Conservation (phyloP, 2,888 invertebrate species). For the Agriopis marginaria region DNA sequence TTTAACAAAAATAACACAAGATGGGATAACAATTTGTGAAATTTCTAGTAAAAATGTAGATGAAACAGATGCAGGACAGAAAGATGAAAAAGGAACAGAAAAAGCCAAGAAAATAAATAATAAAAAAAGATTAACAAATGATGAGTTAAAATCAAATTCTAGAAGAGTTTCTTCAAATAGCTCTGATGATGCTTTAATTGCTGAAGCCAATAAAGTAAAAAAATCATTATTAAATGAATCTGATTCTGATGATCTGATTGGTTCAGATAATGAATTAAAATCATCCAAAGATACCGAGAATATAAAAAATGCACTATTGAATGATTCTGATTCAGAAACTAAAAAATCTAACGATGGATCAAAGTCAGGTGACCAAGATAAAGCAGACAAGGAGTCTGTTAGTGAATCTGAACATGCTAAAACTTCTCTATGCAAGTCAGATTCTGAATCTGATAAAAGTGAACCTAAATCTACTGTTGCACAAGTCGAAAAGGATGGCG, state of each 20-base stretch:
- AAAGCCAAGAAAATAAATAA: slow-evolving; percentile 4
- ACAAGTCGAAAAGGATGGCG: slow-evolving; percentile 7
- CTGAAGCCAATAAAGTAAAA: slow-evolving; percentile 50
- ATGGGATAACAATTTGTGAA: slow-evolving; percentile 58
- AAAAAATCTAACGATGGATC: slow-evolving; percentile 7
- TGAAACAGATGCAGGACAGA: background rate
- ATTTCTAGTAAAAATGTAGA: slow-evolving; percentile 29
- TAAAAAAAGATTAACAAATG: background rate
- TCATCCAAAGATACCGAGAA: slow-evolving; percentile 17
- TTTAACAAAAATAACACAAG: slow-evolving; percentile 62
- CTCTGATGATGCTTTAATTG: slow-evolving; percentile 23
- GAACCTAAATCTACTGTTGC: slow-evolving; percentile 22
- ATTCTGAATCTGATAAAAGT: slow-evolving; percentile 53
- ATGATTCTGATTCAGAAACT: slow-evolving; percentile 56
- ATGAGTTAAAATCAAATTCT: slow-evolving; percentile 29
- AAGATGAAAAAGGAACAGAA: background rate
- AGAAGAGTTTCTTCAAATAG: slow-evolving; percentile 17
- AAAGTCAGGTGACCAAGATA: slow-evolving; percentile 1
- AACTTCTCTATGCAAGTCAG: slow-evolving; percentile 38
- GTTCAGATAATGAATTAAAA: background rate
- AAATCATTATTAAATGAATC: slow-evolving; percentile 56
- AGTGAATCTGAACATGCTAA: slow-evolving; percentile 16
- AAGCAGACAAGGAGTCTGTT: background rate
- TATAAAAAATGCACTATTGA: slow-evolving; percentile 51
- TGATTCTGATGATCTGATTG: slow-evolving; percentile 47